Conservation (phyloP, 2,888 invertebrate species). For the Sinopyrophorus schimmeli region DNA sequence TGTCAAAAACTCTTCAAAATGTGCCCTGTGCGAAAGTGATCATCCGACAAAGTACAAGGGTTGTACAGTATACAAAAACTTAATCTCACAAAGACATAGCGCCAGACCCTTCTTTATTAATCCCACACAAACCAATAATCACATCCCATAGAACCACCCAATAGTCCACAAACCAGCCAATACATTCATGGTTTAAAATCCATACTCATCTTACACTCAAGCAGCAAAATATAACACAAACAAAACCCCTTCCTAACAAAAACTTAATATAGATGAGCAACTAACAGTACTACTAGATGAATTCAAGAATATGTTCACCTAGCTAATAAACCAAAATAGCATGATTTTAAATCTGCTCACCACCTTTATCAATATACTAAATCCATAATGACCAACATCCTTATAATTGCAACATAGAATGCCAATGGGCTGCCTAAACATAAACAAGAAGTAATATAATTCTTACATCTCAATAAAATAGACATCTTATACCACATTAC, state of each 20-base stretch:
- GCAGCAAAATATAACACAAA: neutral
- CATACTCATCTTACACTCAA: slow-evolving; percentile 1
- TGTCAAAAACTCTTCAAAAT: slow-evolving; percentile 4
- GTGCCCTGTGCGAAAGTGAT: slow-evolving; percentile 9
- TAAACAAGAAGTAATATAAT: slow-evolving; percentile 2
- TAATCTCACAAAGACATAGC: slow-evolving; percentile 1
- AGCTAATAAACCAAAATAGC: slow-evolving; percentile 14
- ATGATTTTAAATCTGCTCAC: slow-evolving; percentile 10
- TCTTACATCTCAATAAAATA: slow-evolving; percentile 8
- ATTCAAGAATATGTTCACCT: slow-evolving; percentile 5
- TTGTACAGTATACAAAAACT: slow-evolving; percentile 6
- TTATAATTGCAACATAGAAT: slow-evolving; percentile 11
- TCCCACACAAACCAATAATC: slow-evolving; percentile 2
- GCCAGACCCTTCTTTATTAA: neutral
- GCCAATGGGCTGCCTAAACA: slow-evolving; percentile 8
- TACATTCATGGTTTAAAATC: neutral
- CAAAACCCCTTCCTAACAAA: neutral
- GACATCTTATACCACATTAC: slow-evolving; percentile 10
- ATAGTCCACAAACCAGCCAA: slow-evolving; percentile 1
- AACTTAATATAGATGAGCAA: too few species aligned
- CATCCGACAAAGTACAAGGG: slow-evolving; percentile 13
- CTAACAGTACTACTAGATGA: slow-evolving; percentile 5
- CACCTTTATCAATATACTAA: slow-evolving; percentile 6
- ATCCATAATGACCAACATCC: slow-evolving; percentile 1
- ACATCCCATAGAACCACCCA: neutral